phyloP scores from a whole-genome alignment of 2,797 vertebrate genomes.

The Poliocrania exsul region DNA sequence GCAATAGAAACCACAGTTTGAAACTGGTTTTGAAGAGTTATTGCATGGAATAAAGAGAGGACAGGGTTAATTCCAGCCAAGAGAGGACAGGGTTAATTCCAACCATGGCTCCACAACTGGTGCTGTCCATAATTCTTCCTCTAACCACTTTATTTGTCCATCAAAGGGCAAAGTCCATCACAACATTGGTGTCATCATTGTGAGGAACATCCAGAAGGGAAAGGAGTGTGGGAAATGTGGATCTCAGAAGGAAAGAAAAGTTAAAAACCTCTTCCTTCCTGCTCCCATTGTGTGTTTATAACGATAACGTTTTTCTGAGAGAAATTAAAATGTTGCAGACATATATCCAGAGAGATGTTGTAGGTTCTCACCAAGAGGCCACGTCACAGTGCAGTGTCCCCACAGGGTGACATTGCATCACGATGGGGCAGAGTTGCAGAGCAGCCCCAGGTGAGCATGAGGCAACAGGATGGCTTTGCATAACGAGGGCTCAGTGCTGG shows the following conservation, averaged over 20 bases:
- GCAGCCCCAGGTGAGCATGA: neutral
- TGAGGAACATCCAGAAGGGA: neutral
- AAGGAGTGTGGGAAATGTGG: neutral
- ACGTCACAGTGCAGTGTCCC: neutral
- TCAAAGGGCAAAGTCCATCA: neutral
- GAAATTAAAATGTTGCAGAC: neutral
- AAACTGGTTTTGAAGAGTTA: neutral
- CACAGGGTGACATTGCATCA: neutral
- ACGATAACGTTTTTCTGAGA: neutral
- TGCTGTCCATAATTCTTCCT: neutral
- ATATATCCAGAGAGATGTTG: fast-evolving
- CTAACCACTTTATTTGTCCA: neutral
- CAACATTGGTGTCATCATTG: neutral
- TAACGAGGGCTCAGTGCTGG: neutral
- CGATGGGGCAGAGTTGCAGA: neutral
- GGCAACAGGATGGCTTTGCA: neutral
- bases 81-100: neutral
- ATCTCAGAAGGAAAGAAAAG: neutral
- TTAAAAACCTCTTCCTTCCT: neutral
- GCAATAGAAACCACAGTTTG: neutral
- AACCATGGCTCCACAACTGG: neutral
- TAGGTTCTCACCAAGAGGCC: neutral
- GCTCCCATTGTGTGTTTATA: neutral
- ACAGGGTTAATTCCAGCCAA: neutral
- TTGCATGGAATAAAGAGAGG: neutral